phyloP scores from a whole-genome alignment of 2,797 vertebrate genomes.

The Spatula clypeata region DNA sequence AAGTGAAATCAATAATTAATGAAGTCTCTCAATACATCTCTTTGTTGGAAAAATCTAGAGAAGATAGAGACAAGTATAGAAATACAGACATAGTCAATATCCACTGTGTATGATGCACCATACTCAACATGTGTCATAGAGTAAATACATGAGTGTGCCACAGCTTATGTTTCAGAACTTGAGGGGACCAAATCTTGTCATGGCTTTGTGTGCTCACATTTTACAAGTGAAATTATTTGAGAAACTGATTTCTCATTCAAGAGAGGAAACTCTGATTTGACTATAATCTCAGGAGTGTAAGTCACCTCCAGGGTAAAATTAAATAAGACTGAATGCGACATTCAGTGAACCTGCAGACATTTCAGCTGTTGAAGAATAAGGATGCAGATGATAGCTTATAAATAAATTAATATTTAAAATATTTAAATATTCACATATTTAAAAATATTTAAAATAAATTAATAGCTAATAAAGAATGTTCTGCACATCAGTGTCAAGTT shows the following conservation, averaged over 20 bases:
- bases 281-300: background rate
- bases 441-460: background rate
- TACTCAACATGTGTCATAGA: background rate
- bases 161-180: no score
- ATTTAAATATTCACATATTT: no score
- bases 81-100: background rate
- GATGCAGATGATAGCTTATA: background rate
- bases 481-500: background rate
- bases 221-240: background rate
- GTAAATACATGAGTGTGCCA: background rate
- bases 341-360: background rate
- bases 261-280: background rate
- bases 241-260: background rate
- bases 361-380: background rate
- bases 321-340: background rate
- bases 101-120: no score
- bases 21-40: background rate
- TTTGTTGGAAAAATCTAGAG: background rate
- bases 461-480: background rate
- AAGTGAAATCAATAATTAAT: background rate
- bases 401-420: background rate
- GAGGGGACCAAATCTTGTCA: background rate
- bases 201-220: background rate
- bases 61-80: background rate
- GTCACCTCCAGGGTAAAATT: background rate